Conservation (phyloP, 2,113 vertebrate genomes). For the Sorex fumeus region DNA sequence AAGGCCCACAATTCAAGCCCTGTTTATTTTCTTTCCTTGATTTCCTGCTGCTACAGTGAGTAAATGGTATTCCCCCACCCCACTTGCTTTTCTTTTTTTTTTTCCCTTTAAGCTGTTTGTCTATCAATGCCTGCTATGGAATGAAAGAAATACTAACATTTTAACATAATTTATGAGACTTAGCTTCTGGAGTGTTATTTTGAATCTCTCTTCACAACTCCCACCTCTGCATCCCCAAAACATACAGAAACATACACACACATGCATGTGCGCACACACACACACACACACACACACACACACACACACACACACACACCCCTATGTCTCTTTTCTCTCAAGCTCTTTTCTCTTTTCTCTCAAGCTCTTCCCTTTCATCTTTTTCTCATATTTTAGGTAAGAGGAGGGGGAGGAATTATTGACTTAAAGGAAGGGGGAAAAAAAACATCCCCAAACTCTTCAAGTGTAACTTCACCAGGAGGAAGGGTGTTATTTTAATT, state of each 20-base stretch:
- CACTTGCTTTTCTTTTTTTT: conserved; percentile 78
- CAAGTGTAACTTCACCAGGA: conserved; percentile 78
- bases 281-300: neutral
- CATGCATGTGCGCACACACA: neutral
- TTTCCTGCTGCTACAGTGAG: conserved; percentile 92
- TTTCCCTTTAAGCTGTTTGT: conserved; percentile 88
- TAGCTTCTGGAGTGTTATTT: conserved; percentile 69
- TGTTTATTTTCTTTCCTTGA: conserved; percentile 94
- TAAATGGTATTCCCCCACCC: conserved; percentile 88
- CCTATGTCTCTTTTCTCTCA: conserved; percentile 47
- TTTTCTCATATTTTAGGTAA: conserved; percentile 63
- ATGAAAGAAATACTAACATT: conserved; percentile 84
- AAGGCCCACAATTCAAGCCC: conserved; percentile 88
- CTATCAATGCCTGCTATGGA: conserved; percentile 85
- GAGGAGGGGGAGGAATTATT: neutral
- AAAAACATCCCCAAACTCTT: conserved; percentile 80
- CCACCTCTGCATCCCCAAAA: neutral
- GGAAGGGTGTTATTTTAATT: conserved; percentile 87
- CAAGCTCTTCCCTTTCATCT: conserved; percentile 23
- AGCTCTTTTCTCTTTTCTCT: conserved; percentile 50
- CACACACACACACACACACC: neutral
- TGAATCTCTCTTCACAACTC: neutral
- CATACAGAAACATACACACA: neutral
- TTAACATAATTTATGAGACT: conserved; percentile 74
- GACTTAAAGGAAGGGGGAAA: conserved; percentile 69